phyloP scores from a whole-genome alignment of 2,797 vertebrate species.

The Buphagus erythrorhynchus region DNA sequence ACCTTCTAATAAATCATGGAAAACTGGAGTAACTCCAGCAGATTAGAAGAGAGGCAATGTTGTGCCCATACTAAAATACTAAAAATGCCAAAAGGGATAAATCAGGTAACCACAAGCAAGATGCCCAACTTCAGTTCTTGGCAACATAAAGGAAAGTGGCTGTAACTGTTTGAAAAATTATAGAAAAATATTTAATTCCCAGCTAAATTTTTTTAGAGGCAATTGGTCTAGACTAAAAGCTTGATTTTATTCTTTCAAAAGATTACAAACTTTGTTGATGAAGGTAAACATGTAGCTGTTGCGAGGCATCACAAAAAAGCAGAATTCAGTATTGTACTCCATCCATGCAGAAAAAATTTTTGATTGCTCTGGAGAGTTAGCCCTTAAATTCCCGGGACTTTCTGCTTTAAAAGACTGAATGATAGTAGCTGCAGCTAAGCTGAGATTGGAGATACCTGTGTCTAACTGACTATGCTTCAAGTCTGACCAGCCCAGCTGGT shows the following conservation, averaged over 20 bases:
- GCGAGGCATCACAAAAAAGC: rapidly evolving
- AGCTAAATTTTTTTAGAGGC: not conserved
- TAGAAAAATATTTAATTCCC: not conserved
- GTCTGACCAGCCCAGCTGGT: not conserved
- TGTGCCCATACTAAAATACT: not conserved
- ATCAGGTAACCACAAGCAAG: conserved; percentile 26
- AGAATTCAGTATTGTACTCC: not conserved
- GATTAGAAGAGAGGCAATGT: not conserved
- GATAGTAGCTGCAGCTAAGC: not conserved
- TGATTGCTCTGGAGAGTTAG: not conserved
- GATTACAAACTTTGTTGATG: not conserved
- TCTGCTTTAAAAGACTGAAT: not conserved
- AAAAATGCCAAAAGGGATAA: not conserved
- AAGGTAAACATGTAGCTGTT: not conserved
- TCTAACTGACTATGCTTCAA: not conserved
- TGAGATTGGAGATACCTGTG: not conserved
- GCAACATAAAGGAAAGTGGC: not conserved
- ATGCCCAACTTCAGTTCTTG: not conserved
- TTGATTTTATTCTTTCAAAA: not conserved
- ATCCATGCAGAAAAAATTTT: not conserved
- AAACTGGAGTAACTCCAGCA: conserved; percentile 4
- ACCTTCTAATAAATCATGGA: not conserved
- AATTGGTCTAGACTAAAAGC: not conserved
- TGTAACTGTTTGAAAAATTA: not conserved
- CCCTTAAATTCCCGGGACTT: not conserved